A percentile compares a stretch with the other conserved stretches of the same genome.
Evolutionary conservation across 1,140 invertebrate genomes (phyloP).

Genomic region (Phenacoccus solenopsis): DNA sequence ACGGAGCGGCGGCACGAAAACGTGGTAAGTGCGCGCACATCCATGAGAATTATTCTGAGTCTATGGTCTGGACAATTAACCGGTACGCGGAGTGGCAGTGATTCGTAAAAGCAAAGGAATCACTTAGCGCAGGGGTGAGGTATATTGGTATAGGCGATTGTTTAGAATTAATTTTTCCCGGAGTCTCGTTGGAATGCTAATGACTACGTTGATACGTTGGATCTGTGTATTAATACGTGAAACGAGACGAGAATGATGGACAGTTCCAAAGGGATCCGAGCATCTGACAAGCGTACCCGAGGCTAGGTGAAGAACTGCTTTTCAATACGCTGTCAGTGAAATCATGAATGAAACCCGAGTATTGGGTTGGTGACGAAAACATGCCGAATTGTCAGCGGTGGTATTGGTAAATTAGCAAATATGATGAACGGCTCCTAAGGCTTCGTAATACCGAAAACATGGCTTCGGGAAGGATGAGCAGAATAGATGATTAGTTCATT

Average conservation of each 20-base stretch:
- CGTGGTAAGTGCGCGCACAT: neutral
- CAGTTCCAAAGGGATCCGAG: neutral
- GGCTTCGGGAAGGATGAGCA: neutral
- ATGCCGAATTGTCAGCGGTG: too few species aligned
- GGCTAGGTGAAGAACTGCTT: too few species aligned
- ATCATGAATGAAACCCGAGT: neutral
- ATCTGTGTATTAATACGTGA: too few species aligned
- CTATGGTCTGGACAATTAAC: neutral
- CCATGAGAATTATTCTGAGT: neutral
- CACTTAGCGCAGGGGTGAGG: neutral
- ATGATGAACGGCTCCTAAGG: neutral
- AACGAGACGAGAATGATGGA: too few species aligned
- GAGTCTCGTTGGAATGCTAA: too few species aligned
- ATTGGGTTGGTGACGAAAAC: too few species aligned
- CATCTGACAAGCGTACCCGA: neutral
- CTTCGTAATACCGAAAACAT: neutral
- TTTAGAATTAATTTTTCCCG: too few species aligned
- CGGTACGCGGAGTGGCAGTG: neutral
- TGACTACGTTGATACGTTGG: too few species aligned
- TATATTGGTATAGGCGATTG: too few species aligned
- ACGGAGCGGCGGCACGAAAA: neutral
- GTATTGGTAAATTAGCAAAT: neutral
- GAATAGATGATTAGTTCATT: too few species aligned
- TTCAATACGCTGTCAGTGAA: neutral
- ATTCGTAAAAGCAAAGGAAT: neutral